phyloP scores from a whole-genome alignment of 2,888 invertebrate species.

The Melanargia galathea region DNA sequence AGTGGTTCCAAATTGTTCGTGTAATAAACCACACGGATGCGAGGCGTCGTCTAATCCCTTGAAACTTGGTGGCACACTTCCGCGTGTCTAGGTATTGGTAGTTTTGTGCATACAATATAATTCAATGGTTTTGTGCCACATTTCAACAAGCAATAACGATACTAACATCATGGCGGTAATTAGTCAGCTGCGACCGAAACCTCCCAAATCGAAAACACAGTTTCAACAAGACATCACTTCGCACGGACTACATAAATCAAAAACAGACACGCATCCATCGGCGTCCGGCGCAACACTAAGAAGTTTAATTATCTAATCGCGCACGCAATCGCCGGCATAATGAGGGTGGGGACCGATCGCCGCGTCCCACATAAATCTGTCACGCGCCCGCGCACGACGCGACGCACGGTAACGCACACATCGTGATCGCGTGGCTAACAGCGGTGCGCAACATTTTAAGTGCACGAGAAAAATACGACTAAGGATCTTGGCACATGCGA shows the following conservation, averaged over 20 bases:
- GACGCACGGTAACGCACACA: constrained; percentile 55
- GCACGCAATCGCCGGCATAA: constrained; percentile 61
- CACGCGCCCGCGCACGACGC: constrained; percentile 55
- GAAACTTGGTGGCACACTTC: too few species aligned
- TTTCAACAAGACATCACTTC: not conserved
- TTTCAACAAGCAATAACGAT: too few species aligned
- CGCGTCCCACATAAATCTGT: constrained; percentile 79
- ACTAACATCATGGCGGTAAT: too few species aligned
- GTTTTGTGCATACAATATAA: too few species aligned
- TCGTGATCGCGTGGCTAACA: constrained; percentile 60
- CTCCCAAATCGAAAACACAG: not conserved
- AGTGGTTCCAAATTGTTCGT: too few species aligned
- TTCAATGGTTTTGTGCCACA: too few species aligned
- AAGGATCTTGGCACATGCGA: not conserved
- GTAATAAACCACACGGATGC: too few species aligned
- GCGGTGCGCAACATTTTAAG: constrained; percentile 35
- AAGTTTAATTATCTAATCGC: constrained; percentile 73
- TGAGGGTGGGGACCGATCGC: constrained; percentile 37
- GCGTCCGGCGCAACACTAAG: constrained; percentile 39
- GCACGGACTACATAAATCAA: constrained; percentile 16
- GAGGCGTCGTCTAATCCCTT: too few species aligned
- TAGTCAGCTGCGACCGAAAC: not conserved
- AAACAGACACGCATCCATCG: constrained; percentile 21
- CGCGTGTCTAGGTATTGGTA: too few species aligned
- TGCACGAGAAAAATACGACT: not conserved